Conservation (phyloP, 2,888 invertebrate species). For the Morinoia aosen region DNA sequence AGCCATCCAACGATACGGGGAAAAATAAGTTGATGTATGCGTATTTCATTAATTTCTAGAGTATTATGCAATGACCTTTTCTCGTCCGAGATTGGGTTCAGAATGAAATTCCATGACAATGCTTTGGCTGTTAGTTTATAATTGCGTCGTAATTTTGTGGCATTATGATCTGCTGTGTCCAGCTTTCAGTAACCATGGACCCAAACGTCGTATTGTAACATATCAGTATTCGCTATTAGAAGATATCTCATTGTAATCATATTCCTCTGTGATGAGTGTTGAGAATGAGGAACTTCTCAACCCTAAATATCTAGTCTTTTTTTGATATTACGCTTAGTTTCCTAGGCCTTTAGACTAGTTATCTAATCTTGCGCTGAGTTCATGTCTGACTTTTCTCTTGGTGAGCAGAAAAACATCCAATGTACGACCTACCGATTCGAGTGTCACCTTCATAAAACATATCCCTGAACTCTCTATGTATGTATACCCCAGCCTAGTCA, state of each 20-base stretch:
- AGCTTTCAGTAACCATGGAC: constrained; percentile 10
- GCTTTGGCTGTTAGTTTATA: not conserved
- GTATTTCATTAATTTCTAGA: too few species aligned
- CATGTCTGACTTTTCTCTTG: not conserved
- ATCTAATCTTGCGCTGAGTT: not conserved
- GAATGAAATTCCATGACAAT: not conserved
- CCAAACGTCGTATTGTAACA: not conserved
- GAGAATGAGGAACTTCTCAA: not conserved
- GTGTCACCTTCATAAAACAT: too few species aligned
- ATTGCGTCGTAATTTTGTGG: not conserved
- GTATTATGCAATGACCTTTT: too few species aligned
- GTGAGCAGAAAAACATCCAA: not conserved
- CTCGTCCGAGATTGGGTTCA: not conserved
- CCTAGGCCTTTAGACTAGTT: not conserved
- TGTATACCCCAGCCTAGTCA: not conserved
- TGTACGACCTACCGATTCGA: not conserved
- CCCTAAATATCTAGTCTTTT: not conserved
- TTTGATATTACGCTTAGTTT: not conserved
- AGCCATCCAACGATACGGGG: too few species aligned
- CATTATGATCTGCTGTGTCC: not conserved
- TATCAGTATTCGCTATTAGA: not conserved
- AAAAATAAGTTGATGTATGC: too few species aligned
- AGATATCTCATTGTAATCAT: not conserved
- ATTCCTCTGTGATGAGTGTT: constrained; percentile 8
- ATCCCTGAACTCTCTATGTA: not conserved